Conservation (phyloP, 1,140 invertebrate genomes). For the Gonatopus flavifemur region DNA sequence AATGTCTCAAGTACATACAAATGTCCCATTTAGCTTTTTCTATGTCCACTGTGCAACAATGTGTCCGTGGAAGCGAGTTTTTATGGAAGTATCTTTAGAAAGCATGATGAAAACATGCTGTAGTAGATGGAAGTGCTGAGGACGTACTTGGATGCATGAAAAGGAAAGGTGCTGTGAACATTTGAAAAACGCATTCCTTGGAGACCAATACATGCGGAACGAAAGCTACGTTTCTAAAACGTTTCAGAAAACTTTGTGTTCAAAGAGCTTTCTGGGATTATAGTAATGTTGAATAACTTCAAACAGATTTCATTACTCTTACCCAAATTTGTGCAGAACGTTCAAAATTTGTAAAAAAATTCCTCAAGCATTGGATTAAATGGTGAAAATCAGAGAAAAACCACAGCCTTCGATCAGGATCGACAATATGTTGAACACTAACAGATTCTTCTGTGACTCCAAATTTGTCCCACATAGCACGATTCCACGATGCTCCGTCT, state of each 20-base stretch:
- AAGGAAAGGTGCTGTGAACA: too few species aligned
- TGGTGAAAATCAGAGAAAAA: slow-evolving; percentile 26
- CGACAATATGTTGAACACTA: slow-evolving; percentile 10
- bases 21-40: neutral
- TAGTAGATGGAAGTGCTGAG: neutral
- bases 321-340: slow-evolving; percentile 4
- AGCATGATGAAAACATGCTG: too few species aligned
- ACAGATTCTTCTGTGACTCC: slow-evolving; percentile 6
- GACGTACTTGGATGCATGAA: too few species aligned
- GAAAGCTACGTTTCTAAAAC: neutral
- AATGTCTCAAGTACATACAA: too few species aligned
- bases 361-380: slow-evolving; percentile 15
- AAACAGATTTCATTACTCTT: neutral
- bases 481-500: slow-evolving; percentile 27
- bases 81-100: too few species aligned
- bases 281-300: neutral
- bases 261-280: neutral
- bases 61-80: neutral
- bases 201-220: neutral
- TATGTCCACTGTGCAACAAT: too few species aligned
- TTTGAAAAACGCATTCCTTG: too few species aligned
- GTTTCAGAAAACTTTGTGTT: neutral
- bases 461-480: slow-evolving; percentile 22
- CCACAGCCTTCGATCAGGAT: slow-evolving; percentile 13
- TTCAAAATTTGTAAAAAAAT: neutral